Evolutionary conservation across 2,113 vertebrate species (phyloP), one percentile per base, ranked within the genome.

Genomic region (Physeter macrocephalus): DNA sequence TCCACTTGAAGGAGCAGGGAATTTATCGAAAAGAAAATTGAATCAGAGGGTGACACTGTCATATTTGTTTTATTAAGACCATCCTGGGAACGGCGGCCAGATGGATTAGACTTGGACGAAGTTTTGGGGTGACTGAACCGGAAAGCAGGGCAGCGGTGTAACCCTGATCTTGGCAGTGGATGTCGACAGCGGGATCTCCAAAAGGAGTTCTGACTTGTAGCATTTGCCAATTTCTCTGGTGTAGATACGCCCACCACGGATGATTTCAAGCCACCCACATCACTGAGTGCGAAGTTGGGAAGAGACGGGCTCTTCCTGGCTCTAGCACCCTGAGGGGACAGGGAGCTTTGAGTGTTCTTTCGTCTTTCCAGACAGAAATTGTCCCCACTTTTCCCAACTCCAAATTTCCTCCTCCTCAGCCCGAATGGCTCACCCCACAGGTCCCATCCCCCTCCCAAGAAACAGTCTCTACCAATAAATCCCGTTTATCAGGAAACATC

Each of bases 321-420:
- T 71, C 64, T 3, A 15, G 8, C 2, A 5, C 23, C 31, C n/a
- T 1, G 5, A 3, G 3, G 20, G 23, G 29, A 1, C 9, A 27
- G 34, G 23, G 49, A 36, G 41, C 39, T 12, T 14, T 9, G 39
- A 14, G 11, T 34, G 12, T 17, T 67, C n/a, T 52, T 57, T 8
- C 21, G n/a, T 7, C 52, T 80, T 87, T 90, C 25, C 34, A 62
- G 18, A 66, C 21, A 54, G 7, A 90, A 97, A 86, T 3, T 18
- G 20, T 31, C 14, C 61, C 41, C 46, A 4, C 29, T 7, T n/a
- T 15, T 81, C 43, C 18, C 41, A 61, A 15, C 14, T 20, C 34
- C 43, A 20, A 1, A 17, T 36, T 66, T 77, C 39, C 46, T 41
- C 57, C 14, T 41, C 9, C 43, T 84, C 29, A 52, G 12, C 61